Conservation (phyloP, 2,888 invertebrate species). For the Lasioglossum villosulum region DNA sequence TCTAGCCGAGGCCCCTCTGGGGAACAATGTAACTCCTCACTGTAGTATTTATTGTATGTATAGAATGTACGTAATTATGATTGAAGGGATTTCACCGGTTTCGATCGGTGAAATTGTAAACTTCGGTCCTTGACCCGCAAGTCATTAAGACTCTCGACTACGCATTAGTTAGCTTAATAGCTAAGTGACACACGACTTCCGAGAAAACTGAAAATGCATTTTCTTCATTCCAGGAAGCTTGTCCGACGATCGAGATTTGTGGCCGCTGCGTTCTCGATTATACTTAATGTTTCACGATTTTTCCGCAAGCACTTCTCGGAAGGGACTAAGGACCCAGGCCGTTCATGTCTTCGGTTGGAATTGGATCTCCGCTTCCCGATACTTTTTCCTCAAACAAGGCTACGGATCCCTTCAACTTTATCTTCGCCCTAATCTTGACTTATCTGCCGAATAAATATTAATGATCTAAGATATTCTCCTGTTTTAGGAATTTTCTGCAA, state of each 20-base stretch:
- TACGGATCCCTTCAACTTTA: not conserved
- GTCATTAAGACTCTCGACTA: not conserved
- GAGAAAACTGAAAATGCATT: constrained; percentile 9
- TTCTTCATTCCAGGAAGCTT: not conserved
- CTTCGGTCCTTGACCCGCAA: not conserved
- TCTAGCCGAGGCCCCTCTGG: not conserved
- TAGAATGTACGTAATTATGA: too few species aligned
- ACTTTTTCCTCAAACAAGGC: not conserved
- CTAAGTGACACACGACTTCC: constrained; percentile 20
- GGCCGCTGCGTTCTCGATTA: not conserved
- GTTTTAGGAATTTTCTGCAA: not conserved
- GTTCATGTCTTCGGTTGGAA: not conserved
- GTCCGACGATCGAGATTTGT: constrained; percentile 8
- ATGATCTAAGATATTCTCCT: not conserved
- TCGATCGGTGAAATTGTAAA: not conserved
- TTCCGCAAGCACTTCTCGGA: not conserved
- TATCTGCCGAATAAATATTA: not conserved
- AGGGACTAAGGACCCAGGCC: not conserved
- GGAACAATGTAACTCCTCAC: not conserved
- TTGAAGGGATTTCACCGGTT: too few species aligned
- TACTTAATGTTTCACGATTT: not conserved
- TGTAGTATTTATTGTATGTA: too few species aligned
- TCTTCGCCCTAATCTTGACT: not conserved
- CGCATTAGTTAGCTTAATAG: not conserved
- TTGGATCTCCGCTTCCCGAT: not conserved